Base-by-base conservation (phyloP, 1,140 invertebrate species). In the Drosophila yakuba region DNA sequence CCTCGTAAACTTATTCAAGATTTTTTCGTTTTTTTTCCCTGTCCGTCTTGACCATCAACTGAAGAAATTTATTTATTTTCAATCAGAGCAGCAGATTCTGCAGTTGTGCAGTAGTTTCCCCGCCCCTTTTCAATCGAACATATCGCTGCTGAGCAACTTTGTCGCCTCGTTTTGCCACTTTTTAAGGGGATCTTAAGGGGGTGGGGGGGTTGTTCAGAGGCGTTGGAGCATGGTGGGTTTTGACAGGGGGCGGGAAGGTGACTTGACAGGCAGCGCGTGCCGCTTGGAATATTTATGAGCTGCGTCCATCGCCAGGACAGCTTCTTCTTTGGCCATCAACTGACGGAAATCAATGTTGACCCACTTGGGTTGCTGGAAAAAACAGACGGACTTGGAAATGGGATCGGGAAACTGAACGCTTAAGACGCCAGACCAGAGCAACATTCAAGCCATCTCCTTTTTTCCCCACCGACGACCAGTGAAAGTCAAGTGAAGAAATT, bases 311-410 rank as follows among this genome's bases (percentile, higher is more conserved):
- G 66, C 38, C 54, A 20, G 50, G 23, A 55, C 73, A 44, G 51
- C 63, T 45, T 67, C 59, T 45, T 67, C 59, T 52, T 69, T 69
- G 78, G 74, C 64, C 62, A 48, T 78, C 62, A 68, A 74, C 73
- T 59, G 81, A 85, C 67, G 84, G 83, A 86, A 86, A 83, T 86
- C 83, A 88, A 86, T 82, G 83, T 74, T 86, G 83, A 88, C 83
- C 83, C 83, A 88, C 72, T 86, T 86, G 83, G 83, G 80, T 74
- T 84, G 62, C 55, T 55, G 69, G 43, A 39, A 36, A 47, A 57
- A 57, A 38, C 35, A 44, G 39, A 67, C 48, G 32, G 51, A 55
- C 71, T 58, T 69, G 51, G 66, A 36, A 69, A 71, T 57, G 68
- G 67, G 68, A 56, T 69, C 66, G 62, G 67, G 51, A 67, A 76